Conservation (phyloP, 2,113 vertebrate species). For the Chloebia gouldiae region DNA sequence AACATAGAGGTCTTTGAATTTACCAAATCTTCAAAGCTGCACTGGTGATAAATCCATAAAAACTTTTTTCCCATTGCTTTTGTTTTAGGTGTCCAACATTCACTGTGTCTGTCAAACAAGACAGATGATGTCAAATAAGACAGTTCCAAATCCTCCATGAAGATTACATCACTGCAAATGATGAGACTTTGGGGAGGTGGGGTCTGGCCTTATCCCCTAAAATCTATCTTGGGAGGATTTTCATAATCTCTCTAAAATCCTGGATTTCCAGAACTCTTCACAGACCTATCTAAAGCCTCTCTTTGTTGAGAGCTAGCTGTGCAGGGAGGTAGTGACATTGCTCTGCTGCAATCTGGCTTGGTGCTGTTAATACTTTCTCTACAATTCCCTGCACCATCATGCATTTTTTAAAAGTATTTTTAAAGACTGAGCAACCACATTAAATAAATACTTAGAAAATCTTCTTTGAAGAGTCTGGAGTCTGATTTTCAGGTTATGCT, state of each 20-base stretch:
- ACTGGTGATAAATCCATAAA: neutral
- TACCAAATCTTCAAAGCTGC: neutral
- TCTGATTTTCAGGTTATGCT: neutral
- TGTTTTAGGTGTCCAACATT: neutral
- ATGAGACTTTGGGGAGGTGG: neutral
- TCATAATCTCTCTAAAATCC: constrained; percentile 39
- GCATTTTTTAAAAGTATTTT: neutral
- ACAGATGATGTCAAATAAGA: neutral
- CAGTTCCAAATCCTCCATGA: neutral
- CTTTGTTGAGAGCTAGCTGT: neutral
- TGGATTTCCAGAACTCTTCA: constrained; percentile 35
- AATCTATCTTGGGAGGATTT: constrained; percentile 47
- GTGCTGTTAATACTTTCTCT: neutral
- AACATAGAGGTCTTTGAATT: neutral
- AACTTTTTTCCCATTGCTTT: neutral
- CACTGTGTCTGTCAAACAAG: neutral
- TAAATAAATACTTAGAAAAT: neutral
- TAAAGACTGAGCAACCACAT: neutral
- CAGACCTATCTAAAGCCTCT: neutral
- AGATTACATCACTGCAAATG: constrained; percentile 4
- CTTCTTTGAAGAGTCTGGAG: neutral
- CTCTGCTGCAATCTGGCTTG: neutral
- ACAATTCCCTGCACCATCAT: neutral
- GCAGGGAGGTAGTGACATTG: neutral
- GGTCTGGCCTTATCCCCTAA: constrained; percentile 20